Conservation (phyloP, 2,113 vertebrate genomes). For the Cromileptes altivelis region DNA sequence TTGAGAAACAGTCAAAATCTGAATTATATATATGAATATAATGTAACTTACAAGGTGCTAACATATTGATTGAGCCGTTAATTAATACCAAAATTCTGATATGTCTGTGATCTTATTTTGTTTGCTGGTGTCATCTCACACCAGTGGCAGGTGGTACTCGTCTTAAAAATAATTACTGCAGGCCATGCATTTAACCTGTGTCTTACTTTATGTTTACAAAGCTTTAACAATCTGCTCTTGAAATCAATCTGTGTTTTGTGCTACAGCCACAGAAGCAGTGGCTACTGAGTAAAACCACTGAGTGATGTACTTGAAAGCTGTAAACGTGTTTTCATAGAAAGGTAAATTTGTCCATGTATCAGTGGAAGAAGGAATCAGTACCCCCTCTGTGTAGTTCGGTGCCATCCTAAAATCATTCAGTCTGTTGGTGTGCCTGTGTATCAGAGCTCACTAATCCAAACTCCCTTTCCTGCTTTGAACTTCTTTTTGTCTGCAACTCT, state of each 20-base stretch:
- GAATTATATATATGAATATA: neutral
- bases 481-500: conserved; percentile 81
- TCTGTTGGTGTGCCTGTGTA: neutral
- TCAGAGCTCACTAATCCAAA: conserved; percentile 34
- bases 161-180: neutral
- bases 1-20: neutral
- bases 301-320: neutral
- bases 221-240: neutral
- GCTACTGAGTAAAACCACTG: neutral
- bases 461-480: conserved; percentile 38
- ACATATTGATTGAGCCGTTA: neutral
- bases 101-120: neutral
- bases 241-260: neutral
- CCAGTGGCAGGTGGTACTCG: too few relatives aligned
- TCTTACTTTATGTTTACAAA: too few relatives aligned
- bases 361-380: conserved; percentile 38
- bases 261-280: neutral
- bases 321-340: neutral
- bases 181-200: neutral
- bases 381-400: conserved; percentile 27
- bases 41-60: neutral
- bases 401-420: conserved; percentile 9
- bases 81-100: neutral
- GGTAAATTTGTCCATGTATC: conserved; percentile 29
- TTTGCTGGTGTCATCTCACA: neutral